Evolutionary conservation across 2,888 invertebrate genomes (phyloP).

Genomic region (Zaprionus obscuricornis): DNA sequence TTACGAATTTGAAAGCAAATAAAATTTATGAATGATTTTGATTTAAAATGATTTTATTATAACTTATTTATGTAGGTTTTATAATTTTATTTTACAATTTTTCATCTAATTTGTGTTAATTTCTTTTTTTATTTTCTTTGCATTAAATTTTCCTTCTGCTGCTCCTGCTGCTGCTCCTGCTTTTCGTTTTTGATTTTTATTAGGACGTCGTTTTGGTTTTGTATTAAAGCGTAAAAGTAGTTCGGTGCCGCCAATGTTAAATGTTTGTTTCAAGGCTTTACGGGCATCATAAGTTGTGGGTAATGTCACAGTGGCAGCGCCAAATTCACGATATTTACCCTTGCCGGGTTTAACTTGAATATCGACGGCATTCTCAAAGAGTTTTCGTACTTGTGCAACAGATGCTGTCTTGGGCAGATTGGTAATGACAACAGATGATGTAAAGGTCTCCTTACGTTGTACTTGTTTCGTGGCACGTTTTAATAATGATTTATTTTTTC

Average conservation of each 20-base stretch:
- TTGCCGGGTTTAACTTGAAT: constrained; percentile 72
- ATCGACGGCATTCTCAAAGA: constrained; percentile 79
- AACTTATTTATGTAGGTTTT: no score
- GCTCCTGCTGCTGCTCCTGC: neutral
- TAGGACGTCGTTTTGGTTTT: constrained; percentile 30
- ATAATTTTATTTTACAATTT: constrained; percentile 12
- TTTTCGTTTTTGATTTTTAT: constrained; percentile 35
- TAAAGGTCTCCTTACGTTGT: constrained; percentile 53
- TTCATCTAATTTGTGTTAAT: no score
- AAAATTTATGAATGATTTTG: neutral
- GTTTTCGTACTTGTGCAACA: constrained; percentile 62
- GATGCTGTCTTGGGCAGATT: constrained; percentile 78
- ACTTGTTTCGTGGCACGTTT: constrained; percentile 66
- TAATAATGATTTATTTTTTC: constrained; percentile 60
- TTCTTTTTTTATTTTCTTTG: neutral
- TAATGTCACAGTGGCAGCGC: constrained; percentile 74
- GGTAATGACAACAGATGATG: constrained; percentile 73
- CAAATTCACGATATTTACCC: constrained; percentile 56
- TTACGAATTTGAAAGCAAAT: neutral
- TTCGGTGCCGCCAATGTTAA: constrained; percentile 61
- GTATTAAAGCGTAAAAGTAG: constrained; percentile 70
- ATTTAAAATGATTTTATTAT: no score
- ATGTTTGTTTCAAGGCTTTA: constrained; percentile 57
- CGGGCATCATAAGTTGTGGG: constrained; percentile 75
- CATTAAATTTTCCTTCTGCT: neutral